Evolutionary conservation across 2,888 invertebrate species (phyloP).

Genomic region (Tenthredo scrophulariae): DNA sequence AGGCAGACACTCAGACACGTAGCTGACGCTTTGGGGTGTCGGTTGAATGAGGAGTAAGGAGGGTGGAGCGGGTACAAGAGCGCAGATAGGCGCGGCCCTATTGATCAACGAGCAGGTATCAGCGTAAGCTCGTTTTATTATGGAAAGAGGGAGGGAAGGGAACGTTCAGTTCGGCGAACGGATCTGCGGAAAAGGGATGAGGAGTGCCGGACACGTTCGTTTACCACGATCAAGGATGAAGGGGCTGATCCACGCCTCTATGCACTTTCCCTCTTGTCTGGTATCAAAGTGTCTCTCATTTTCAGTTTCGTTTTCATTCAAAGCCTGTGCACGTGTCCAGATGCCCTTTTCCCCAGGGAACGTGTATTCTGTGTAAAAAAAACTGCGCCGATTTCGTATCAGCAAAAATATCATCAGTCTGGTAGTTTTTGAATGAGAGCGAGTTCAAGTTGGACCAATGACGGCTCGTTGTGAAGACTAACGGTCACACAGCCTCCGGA

Average conservation of each 20-base stretch:
- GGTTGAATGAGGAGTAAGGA: constrained; percentile 36
- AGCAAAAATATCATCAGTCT: not conserved
- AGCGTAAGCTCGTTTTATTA: constrained; percentile 55
- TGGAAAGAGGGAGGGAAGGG: constrained; percentile 8
- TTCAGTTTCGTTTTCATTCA: not conserved
- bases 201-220: constrained; percentile 8
- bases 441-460: constrained; percentile 1
- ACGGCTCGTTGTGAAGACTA: not conserved
- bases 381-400: not conserved
- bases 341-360: not conserved
- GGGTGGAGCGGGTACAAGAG: constrained; percentile 37
- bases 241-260: not conserved
- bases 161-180: constrained; percentile 2
- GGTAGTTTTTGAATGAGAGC: constrained; percentile 12
- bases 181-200: constrained; percentile 32
- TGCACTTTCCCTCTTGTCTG: constrained; percentile 9
- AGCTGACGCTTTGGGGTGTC: constrained; percentile 39
- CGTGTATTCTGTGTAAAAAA: not conserved
- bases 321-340: not conserved
- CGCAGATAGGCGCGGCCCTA: constrained; percentile 47
- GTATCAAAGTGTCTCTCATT: not conserved
- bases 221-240: not conserved
- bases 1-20: constrained; percentile 40
- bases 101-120: constrained; percentile 55
- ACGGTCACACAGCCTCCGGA: not conserved